Base-by-base conservation (phyloP, 2,113 vertebrate species). In the Hepsetus odoe region DNA sequence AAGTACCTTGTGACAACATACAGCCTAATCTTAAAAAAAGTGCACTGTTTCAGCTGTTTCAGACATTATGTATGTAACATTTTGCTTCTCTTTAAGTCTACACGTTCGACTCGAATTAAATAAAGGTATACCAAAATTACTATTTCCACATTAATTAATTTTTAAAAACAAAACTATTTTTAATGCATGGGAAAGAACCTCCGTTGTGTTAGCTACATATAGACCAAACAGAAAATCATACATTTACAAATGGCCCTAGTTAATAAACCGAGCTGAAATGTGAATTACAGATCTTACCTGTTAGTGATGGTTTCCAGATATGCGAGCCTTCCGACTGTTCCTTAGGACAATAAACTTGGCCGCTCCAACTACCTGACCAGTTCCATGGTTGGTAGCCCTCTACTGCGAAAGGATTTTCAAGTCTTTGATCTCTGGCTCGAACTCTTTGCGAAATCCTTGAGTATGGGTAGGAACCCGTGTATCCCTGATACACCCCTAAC, bases 351-450 rank as follows among this genome's bases (percentile, higher is more conserved):
- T 95, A 94, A 85, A 94, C 89, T 88, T 94, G 94, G 86, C 93
- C 91, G 87, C 93, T 95, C 94, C 94, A 95, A 83, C 93, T 93
- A 87, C 93, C 94, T 89, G 94, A 92, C 90, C 95, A 91, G 74
- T 93, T 93, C 94, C 94, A 95, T 38, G 93, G 94, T 85, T 94
- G 93, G 85, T 94, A 94, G 80, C 92, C 93, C 85, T 95, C 94
- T 91, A 94, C 93, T 76, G 92, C 92, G 84, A 94, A 93, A 86
- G 93, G 92, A 69, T 91, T 89, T 80, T 95, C 94, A 44, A 93
- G 93, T 80, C 92, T 91, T 64, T 92, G 92, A 83, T 95, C 93
- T 83, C 90, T 92, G 66, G 92, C 88, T 74, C 91, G 89, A 82
- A 92, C 46, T 56, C 82, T 53, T 5, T 73, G 82, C 59, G 83